Evolutionary conservation across 2,888 invertebrate species (phyloP).

Genomic region (Agonopterix heracliana): DNA sequence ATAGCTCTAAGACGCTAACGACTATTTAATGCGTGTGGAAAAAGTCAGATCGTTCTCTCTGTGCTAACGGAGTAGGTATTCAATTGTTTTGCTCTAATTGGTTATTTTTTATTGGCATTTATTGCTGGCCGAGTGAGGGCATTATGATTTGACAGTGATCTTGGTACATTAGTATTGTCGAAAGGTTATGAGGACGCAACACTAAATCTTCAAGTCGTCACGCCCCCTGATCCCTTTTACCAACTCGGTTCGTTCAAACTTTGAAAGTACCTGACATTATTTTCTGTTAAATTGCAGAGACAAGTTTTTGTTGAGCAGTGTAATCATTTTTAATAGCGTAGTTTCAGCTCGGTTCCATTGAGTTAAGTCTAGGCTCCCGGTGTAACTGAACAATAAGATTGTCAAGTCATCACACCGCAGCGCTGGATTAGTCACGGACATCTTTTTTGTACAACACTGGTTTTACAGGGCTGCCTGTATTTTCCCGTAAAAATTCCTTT

Average conservation of each 20-base stretch:
- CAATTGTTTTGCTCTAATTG: slow-evolving; percentile 51
- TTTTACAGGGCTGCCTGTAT: no score
- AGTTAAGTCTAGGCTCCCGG: slow-evolving; percentile 15
- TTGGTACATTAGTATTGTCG: slow-evolving; percentile 36
- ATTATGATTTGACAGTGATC: slow-evolving; percentile 43
- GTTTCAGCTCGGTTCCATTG: no score
- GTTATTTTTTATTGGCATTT: slow-evolving; percentile 39
- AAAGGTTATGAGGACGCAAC: slow-evolving; percentile 33
- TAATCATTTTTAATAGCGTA: no score
- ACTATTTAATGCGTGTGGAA: slow-evolving; percentile 43
- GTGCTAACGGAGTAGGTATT: slow-evolving; percentile 29
- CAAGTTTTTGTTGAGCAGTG: no score
- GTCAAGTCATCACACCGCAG: slow-evolving; percentile 46
- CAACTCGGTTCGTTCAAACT: no score
- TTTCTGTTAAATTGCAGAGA: no score
- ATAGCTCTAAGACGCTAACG: slow-evolving; percentile 46
- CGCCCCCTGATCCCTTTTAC: no score
- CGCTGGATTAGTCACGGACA: slow-evolving; percentile 43
- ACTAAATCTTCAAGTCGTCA: slow-evolving; percentile 2
- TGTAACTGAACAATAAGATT: slow-evolving; percentile 29
- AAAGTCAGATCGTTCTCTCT: slow-evolving; percentile 28
- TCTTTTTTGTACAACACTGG: background rate
- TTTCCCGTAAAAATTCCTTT: no score
- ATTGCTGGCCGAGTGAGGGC: slow-evolving; percentile 29
- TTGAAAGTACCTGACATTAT: no score